These are phyloP conservation scores for Falco peregrinus DNA, from an alignment of 2,797 vertebrate species.

Conservation along the genomic window DNA sequence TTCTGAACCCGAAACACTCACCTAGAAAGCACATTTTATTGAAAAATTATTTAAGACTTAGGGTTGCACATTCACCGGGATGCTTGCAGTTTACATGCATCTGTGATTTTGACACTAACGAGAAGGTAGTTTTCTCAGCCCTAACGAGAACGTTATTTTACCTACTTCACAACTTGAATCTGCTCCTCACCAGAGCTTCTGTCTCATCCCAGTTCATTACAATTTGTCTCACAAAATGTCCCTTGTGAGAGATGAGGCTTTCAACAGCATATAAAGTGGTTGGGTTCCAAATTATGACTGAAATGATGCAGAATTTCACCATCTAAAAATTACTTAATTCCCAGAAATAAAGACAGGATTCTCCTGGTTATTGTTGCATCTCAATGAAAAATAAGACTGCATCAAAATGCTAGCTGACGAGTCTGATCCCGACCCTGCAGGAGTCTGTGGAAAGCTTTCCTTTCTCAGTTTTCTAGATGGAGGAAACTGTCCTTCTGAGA, in stretches of 20 bases:
- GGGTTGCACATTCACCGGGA: not conserved
- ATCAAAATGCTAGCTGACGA: not conserved
- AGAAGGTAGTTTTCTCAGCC: not conserved
- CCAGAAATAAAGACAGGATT: not conserved
- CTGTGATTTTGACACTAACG: not conserved
- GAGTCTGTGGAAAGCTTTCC: not conserved
- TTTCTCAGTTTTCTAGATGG: not conserved
- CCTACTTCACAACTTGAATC: not conserved
- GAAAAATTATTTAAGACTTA: not conserved
- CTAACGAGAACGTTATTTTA: not conserved
- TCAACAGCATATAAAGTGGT: not conserved
- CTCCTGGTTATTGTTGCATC: not conserved
- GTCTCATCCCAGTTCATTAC: not conserved
- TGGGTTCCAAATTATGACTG: not conserved
- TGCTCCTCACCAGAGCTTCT: not conserved
- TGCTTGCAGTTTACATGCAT: not conserved
- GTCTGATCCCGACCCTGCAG: not conserved
- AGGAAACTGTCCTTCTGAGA: not conserved
- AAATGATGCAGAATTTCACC: not conserved
- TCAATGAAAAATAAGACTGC: not conserved
- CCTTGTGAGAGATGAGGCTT: not conserved
- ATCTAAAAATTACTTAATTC: not conserved
- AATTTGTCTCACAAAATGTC: not conserved
- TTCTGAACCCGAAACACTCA: not conserved
- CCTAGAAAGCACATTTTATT: not conserved